Conservation (phyloP, 2,113 vertebrate species). For the Paramisgurnus dabryanus region DNA sequence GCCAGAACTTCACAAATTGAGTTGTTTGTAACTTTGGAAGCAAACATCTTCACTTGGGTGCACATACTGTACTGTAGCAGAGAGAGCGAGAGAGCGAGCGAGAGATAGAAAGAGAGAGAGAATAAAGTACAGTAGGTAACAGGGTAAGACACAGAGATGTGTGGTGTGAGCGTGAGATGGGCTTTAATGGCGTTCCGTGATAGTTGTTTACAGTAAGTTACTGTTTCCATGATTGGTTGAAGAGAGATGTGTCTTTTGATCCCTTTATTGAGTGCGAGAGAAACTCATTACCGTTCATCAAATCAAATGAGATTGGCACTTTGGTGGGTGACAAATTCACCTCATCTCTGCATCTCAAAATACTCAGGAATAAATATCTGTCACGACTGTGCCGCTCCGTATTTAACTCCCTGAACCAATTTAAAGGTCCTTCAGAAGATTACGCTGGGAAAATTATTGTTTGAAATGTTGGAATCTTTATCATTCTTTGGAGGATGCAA, state of each 20-base stretch:
- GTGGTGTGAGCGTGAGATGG: too few relatives aligned
- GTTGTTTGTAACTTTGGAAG: constrained; percentile 24
- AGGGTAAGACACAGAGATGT: not conserved
- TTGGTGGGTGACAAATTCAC: not conserved
- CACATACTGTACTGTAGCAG: not conserved
- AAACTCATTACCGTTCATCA: constrained; percentile 36
- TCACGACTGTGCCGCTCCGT: not conserved
- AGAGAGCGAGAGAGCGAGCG: not conserved
- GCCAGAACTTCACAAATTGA: not conserved
- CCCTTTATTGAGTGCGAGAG: constrained; percentile 30
- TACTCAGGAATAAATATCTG: not conserved
- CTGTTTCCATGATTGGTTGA: not conserved
- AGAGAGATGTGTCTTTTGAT: constrained; percentile 12
- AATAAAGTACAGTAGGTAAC: constrained; percentile 4
- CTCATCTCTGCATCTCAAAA: constrained; percentile 24
- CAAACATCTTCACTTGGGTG: not conserved
- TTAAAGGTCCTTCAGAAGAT: not conserved
- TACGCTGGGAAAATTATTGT: not conserved
- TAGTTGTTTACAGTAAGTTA: not conserved
- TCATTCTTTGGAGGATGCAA: not conserved
- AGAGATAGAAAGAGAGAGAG: not conserved
- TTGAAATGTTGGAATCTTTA: not conserved
- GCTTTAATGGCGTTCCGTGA: not conserved
- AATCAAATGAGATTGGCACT: constrained; percentile 16
- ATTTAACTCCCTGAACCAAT: not conserved